Evolutionary conservation across 2,113 vertebrate genomes (phyloP), one percentile per base, ranked within the genome.

Genomic region (Pollachius pollachius): DNA sequence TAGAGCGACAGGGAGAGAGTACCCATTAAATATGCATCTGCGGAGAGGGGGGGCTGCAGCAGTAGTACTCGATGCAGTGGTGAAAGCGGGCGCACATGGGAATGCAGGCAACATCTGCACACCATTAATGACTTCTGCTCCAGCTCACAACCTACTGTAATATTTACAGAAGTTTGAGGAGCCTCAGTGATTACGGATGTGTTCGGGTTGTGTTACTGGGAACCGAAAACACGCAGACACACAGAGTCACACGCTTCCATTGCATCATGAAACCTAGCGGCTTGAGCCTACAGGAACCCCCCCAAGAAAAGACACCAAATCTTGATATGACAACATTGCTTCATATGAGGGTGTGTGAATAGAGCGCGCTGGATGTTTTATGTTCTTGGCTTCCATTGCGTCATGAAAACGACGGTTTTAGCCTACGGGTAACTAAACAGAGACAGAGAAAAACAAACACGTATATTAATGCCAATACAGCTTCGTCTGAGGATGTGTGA

Each of bases 71-170:
- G 82, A 74, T 78, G 62, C 48, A 69, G 72, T 21, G 58, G 65
- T 23, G 64, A 78, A 70, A 68, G 81, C 67, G 12, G 75, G 25
- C 41, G 75, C 85, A 74, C 62, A 62, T 19, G 84, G 86, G 85
- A 85, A 68, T 67, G 61, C n/a, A 5, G 52, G 75, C 34, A 83
- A 89, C 88, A 90, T 88, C 89, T 89, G 89, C 79, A 84, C 82
- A 70, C 70, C 79, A 84, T 87, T 81, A 87, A 88, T 86, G 84
- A 87, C 79, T 82, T 59, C 72, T 73, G 48, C 52, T 67, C 76
- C 71, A 62, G 79, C 80, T 78, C 76, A 73, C 69, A 67, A 73
- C 69, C 79, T 79, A 70, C 81, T 88, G 81, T 75, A 86, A 87
- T 85, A 88, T 85, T 75, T 77, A 88, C 72, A 73, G 73, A 64